A percentile compares a stretch with the other conserved stretches of the same genome.
These are phyloP conservation scores for Uria lomvia DNA, from an alignment of 2,113 vertebrate genomes.

Conservation along the genomic window DNA sequence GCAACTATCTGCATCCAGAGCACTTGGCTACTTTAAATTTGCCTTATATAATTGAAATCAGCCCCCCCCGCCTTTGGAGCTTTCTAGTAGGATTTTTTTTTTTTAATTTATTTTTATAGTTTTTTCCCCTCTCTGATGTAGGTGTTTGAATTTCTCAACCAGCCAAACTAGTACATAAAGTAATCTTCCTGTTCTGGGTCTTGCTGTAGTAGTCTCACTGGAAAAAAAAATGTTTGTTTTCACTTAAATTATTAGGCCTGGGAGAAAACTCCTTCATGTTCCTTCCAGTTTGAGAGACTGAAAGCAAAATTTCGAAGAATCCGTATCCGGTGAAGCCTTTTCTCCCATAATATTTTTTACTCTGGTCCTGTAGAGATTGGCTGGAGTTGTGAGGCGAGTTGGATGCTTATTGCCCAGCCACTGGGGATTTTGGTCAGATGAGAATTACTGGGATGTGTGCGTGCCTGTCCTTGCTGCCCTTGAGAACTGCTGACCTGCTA, in stretches of 20 bases:
- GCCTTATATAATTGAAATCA: neutral
- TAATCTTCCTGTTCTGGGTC: neutral
- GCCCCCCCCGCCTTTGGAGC: neutral
- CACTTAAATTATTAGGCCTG: neutral
- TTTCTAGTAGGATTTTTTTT: neutral
- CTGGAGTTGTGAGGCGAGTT: neutral
- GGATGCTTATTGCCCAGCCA: rapidly evolving
- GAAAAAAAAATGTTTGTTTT: neutral
- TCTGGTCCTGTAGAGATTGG: neutral
- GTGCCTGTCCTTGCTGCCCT: neutral
- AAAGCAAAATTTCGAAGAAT: neutral
- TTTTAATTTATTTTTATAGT: neutral
- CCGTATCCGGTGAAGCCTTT: rapidly evolving
- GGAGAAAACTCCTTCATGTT: neutral
- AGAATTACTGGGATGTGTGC: neutral
- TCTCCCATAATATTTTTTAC: neutral
- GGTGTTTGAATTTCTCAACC: neutral
- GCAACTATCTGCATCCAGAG: neutral
- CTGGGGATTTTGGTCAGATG: neutral
- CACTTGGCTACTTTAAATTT: neutral
- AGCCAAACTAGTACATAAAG: neutral
- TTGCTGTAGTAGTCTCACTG: neutral
- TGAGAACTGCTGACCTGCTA: slow-evolving; percentile 32
- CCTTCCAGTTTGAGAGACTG: neutral
- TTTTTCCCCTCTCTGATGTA: neutral